Conservation (phyloP, 2,797 vertebrate species). For the Avahi laniger region DNA sequence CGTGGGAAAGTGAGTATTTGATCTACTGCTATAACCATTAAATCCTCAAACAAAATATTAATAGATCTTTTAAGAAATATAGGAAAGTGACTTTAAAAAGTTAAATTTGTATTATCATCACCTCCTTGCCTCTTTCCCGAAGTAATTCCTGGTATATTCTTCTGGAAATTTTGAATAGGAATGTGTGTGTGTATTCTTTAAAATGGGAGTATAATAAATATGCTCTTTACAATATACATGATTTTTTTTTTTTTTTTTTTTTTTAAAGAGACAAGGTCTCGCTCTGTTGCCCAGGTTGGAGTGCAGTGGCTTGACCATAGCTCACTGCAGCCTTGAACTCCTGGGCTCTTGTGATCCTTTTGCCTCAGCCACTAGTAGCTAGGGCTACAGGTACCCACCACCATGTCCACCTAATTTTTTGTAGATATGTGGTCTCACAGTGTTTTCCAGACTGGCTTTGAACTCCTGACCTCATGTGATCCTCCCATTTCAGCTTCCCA, state of each 20-base stretch:
- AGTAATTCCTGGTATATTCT: background rate
- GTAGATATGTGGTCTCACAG: no score
- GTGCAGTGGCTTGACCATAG: background rate
- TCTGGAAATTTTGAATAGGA: background rate
- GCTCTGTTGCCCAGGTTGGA: background rate
- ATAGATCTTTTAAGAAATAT: background rate
- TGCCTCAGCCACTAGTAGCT: background rate
- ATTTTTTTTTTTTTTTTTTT: background rate
- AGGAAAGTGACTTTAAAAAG: background rate
- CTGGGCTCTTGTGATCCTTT: background rate
- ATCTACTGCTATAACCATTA: background rate
- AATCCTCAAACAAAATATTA: background rate
- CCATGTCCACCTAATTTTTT: background rate
- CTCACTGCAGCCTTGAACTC: background rate
- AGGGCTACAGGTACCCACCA: background rate
- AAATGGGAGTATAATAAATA: background rate
- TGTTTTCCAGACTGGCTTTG: no score
- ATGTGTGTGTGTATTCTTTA: background rate
- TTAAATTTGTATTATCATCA: background rate
- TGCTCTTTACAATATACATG: background rate
- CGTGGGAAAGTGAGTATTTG: background rate
- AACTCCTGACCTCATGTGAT: background rate
- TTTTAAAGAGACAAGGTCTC: background rate
- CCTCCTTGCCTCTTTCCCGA: background rate
- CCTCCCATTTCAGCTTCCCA: background rate